Evolutionary conservation across 2,888 invertebrate genomes (phyloP), one percentile per base, ranked within the genome.

Genomic region (Dichetophora obliterata): DNA sequence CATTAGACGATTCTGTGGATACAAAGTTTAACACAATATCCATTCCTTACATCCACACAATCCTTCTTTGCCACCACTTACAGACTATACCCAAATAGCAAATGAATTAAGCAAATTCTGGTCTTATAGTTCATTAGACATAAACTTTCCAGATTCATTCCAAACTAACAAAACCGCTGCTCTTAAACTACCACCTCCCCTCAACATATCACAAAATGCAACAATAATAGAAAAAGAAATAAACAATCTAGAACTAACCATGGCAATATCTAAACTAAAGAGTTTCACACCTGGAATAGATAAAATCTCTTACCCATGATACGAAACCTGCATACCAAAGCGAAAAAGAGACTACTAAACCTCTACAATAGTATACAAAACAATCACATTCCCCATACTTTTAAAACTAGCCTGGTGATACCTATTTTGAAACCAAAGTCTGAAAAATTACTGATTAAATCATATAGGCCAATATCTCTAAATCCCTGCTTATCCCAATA

Each of bases 331-430:
- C 68, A 72, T 0, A 6, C 22, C 8, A 19, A 19, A 19, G 9
- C 24, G n/a, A 24, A 65, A 65, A 8, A 34, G 5, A 8, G 72
- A 57, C 11, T 79, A 43, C 27, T 68, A 3, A 48, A 76, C 11
- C 43, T 78, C 9, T 80, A 77, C n/a, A 77, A 78, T 24, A 19
- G n/a, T 24, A 72, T 77, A 37, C 77, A 75, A 14, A 57, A 14
- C 1, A 76, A 68, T 3, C 54, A 66, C 4, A 50, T 74, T 19
- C 80, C 75, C 0, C 79, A 77, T 69, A 5, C 31, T 4, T 80
- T 52, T 59, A 80, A 80, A 65, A 75, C 31, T 1, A 66, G 70
- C 22, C 54, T 48, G 0, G 22, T 78, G 34, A 75, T 78, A 16
- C 74, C 75, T 11, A 69, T 77, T 6, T 59, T 69, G 0, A 78